phyloP scores from a whole-genome alignment of 2,888 invertebrate species.

The Helobdella robusta region DNA sequence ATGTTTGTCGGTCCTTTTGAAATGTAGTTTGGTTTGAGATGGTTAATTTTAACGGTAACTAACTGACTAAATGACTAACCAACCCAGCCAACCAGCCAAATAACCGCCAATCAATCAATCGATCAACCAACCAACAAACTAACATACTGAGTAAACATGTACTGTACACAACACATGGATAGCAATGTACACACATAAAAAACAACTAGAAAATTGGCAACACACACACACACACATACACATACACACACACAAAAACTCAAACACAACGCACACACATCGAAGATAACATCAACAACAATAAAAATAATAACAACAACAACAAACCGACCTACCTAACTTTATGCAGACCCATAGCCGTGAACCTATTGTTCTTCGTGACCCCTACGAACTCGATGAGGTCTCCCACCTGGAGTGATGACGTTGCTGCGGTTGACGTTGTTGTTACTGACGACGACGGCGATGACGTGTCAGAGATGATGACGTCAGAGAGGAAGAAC shows the following conservation, averaged over 20 bases:
- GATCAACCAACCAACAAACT: not conserved
- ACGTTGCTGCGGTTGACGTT: not conserved
- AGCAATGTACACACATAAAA: too few species aligned
- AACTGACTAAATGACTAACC: not conserved
- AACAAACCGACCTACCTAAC: too few species aligned
- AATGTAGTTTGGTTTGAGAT: not conserved
- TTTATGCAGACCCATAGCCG: slow-evolving; percentile 24
- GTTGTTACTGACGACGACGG: too few species aligned
- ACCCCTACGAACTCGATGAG: slow-evolving; percentile 25
- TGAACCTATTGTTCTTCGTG: slow-evolving; percentile 22
- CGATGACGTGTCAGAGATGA: not conserved
- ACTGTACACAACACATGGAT: too few species aligned
- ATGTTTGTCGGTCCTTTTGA: slow-evolving; percentile 11
- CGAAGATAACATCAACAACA: too few species aligned
- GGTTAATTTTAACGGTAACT: not conserved
- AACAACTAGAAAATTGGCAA: not conserved
- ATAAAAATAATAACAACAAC: too few species aligned
- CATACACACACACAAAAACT: too few species aligned
- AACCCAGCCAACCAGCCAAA: not conserved
- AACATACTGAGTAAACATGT: too few species aligned
- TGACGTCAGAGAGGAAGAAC: slow-evolving; percentile 6
- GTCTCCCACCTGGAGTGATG: slow-evolving; percentile 12
- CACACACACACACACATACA: too few species aligned
- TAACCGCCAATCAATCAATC: not conserved
- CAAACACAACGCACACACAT: too few species aligned